Percentiles rank a stretch among this genome's conserved stretches.
These are phyloP conservation scores for Spea bombifrons DNA, from an alignment of 2,113 vertebrate species.

Conservation along the genomic window DNA sequence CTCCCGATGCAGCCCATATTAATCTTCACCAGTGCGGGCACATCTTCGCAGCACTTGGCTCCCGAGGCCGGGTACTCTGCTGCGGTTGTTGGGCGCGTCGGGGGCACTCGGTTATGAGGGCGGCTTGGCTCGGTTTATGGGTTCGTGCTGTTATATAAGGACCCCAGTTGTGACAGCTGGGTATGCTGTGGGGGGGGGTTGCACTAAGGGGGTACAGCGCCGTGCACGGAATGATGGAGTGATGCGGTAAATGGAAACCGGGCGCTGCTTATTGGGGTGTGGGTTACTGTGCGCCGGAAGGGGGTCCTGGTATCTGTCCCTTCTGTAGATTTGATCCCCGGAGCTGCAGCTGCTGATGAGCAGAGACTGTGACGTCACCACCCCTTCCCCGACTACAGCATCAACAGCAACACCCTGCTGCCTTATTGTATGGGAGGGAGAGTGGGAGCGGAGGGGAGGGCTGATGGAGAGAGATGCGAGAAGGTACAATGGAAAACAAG, in stretches of 20 bases:
- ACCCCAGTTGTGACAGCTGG: neutral
- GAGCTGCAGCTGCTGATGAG: slow-evolving; percentile 46
- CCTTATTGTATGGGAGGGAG: slow-evolving; percentile 27
- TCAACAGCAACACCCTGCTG: slow-evolving; percentile 37
- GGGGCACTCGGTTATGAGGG: neutral
- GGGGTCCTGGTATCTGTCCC: neutral
- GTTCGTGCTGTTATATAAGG: neutral
- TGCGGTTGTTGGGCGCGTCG: too few species aligned
- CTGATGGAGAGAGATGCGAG: neutral
- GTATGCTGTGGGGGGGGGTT: neutral
- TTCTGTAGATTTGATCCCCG: slow-evolving; percentile 26
- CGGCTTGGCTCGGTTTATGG: neutral
- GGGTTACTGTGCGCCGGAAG: neutral
- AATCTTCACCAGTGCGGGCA: slow-evolving; percentile 33
- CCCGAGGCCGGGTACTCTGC: neutral
- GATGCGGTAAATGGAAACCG: neutral
- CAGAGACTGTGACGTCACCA: slow-evolving; percentile 42
- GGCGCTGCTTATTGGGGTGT: neutral
- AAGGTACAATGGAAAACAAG: neutral
- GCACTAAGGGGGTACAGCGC: too few species aligned
- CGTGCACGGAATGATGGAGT: neutral
- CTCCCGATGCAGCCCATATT: slow-evolving; percentile 45
- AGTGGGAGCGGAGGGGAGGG: neutral
- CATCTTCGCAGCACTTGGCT: neutral
- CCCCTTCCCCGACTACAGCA: slow-evolving; percentile 33